Base-by-base conservation (phyloP, 2,113 vertebrate genomes). In the Talpa occidentalis region DNA sequence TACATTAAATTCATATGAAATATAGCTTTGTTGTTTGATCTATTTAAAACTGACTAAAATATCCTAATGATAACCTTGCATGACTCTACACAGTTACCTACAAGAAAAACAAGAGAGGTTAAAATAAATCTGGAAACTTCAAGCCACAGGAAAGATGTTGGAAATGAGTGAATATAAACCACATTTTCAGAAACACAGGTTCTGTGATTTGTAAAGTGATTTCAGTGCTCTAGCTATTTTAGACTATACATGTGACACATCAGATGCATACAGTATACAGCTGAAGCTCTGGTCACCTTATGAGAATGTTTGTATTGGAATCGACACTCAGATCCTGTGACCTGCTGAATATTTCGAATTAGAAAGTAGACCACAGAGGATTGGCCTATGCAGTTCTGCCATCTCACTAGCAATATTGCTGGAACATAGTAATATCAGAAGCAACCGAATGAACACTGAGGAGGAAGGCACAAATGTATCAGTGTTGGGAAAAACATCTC, bases 1-100 rank as follows among this genome's bases (percentile, higher is more conserved):
- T 92, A 42, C 91, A 97, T 96, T 97, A 97, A 96, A 91, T 47
- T 95, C 78, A 95, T 89, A 88, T 40, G 89, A 97, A 96, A 94
- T 1, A 32, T 47, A 90, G 10, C 35, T 83, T 96, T 37, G 2
- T 54, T 94, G 15, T 56, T 42, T 86, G 85, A 88, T 95, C 89
- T 92, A 80, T 54, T 86, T 28, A 87, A 42, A 94, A 10, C 42
- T 92, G 49, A 94, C 85, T 93, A 47, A 22, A 69, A 95, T 88
- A 74, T 30, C 74, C 15, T 88, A 90, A 93, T 87, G 30, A 14
- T 76, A 93, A 54, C 6, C 56, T 60, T 88, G 10, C 12, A 35
- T 76, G 10, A 7, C 15, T 83, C 3, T 86, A 49, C 35, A 12
- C 5, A 89, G 49, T 85, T 77, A 64, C 35, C 42, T 40, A n/a